A percentile compares a stretch with the other conserved stretches of the same genome.
Conservation (phyloP, 2,113 vertebrate species). For the Corvus moneduloides region DNA sequence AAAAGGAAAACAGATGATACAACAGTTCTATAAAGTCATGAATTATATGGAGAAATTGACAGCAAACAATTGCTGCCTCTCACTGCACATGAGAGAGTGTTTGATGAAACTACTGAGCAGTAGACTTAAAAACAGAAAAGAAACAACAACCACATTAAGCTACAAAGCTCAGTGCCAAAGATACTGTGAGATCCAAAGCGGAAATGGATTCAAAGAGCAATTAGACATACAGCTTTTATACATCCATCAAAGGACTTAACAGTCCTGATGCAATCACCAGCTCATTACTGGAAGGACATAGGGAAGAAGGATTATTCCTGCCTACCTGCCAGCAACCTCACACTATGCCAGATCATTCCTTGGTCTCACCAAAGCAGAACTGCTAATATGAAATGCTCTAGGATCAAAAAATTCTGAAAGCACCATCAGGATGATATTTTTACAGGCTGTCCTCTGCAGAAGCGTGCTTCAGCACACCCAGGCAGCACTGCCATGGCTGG, state of each 20-base stretch:
- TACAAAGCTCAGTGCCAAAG: slow-evolving; percentile 2
- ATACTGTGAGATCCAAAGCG: not conserved
- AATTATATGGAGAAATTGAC: not conserved
- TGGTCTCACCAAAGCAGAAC: not conserved
- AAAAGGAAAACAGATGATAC: not conserved
- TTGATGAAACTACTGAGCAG: not conserved
- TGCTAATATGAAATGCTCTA: not conserved
- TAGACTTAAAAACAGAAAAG: not conserved
- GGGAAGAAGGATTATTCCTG: not conserved
- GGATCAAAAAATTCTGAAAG: not conserved
- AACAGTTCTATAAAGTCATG: not conserved
- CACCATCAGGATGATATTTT: not conserved
- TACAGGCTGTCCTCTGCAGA: not conserved
- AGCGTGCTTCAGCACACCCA: not conserved
- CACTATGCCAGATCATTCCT: not conserved
- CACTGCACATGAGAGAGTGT: not conserved
- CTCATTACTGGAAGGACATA: not conserved
- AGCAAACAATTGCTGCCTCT: not conserved
- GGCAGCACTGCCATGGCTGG: not conserved
- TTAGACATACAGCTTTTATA: not conserved
- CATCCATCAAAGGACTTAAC: not conserved
- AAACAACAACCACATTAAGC: not conserved
- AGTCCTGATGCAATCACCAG: not conserved
- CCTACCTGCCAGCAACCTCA: not conserved
- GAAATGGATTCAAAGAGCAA: slow-evolving; percentile 10